Percentiles rank a stretch among this genome's conserved stretches.
These are phyloP conservation scores for Lysandra coridon DNA, from an alignment of 2,888 invertebrate species.

Conservation along the genomic window DNA sequence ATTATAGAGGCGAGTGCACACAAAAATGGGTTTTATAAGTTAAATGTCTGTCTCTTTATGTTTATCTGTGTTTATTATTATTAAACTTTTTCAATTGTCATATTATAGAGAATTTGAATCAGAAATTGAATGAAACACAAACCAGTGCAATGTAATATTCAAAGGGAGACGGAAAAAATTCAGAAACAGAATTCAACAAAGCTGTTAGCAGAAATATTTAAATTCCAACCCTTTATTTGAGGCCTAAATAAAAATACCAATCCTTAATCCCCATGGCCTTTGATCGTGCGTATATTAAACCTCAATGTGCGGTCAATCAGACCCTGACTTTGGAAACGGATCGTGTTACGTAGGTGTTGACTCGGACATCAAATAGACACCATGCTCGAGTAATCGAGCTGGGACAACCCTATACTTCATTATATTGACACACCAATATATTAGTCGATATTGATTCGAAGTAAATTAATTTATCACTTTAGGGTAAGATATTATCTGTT, in stretches of 20 bases:
- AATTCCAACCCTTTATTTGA: neutral
- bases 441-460: slow-evolving; percentile 32
- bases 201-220: neutral
- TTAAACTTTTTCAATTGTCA: neutral
- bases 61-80: neutral
- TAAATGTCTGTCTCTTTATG: neutral
- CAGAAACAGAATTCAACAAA: neutral
- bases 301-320: slow-evolving; percentile 61
- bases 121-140: neutral
- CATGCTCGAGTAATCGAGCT: slow-evolving; percentile 63
- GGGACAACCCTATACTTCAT: slow-evolving; percentile 52
- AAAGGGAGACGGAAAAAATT: neutral
- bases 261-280: slow-evolving; percentile 35
- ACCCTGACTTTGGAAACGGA: slow-evolving; percentile 58
- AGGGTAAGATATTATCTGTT: neutral
- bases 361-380: slow-evolving; percentile 62
- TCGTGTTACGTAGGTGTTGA: slow-evolving; percentile 71
- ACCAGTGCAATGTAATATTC: neutral
- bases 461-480: slow-evolving; percentile 22
- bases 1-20: neutral
- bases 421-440: slow-evolving; percentile 44
- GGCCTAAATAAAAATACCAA: slow-evolving; percentile 18
- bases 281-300: slow-evolving; percentile 48
- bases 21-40: neutral
- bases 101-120: neutral